Evolutionary conservation across 2,797 vertebrate genomes (phyloP), one percentile per base, ranked within the genome.

Genomic region (Dromococcyx pavoninus): DNA sequence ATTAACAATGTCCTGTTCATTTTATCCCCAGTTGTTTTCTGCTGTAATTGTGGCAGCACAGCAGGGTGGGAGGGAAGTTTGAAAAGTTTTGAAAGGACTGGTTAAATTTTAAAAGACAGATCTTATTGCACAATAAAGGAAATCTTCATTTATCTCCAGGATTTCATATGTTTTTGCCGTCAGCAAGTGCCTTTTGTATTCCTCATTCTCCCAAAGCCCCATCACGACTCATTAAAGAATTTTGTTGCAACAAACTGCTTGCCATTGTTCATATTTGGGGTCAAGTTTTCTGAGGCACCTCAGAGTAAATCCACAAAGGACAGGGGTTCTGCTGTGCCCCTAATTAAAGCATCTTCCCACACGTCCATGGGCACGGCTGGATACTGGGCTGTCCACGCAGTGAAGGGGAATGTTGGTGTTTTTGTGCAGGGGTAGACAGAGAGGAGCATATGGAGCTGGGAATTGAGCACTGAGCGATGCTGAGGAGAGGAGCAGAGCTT

Each of bases 71-170:
- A 69, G 9, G 14, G 21, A 37, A 62, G 30, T 75, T 78, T n/a
- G 8, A 77, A 91, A 61, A 84, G 84, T 93, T 94, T 92, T 95
- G 71, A 88, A 94, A 93, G 39, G 22, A n/a, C 56, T 86, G 33
- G 73, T 89, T 90, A 75, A 72, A 76, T 81, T 95, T 93, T 74
- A 87, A 73, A 89, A 76, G 48, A 35, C 60, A 25, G 24, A 12
- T 92, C 87, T 85, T 91, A 66, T 95, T 95, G 82, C 92, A 66
- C 76, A 95, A 95, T 72, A 89, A 84, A 88, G 91, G 92, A 94
- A 92, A 91, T 81, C 25, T 95, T 85, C 22, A 56, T 95, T 93
- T 87, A 88, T 76, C 32, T 4, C 53, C 60, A 73, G 50, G 51
- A 89, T 95, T 92, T 94, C 57, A 71, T 67, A 46, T 91, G 62